These are phyloP conservation scores for Bemisia tabaci DNA, from an alignment of 1,140 invertebrate species.

Conservation along the genomic window DNA sequence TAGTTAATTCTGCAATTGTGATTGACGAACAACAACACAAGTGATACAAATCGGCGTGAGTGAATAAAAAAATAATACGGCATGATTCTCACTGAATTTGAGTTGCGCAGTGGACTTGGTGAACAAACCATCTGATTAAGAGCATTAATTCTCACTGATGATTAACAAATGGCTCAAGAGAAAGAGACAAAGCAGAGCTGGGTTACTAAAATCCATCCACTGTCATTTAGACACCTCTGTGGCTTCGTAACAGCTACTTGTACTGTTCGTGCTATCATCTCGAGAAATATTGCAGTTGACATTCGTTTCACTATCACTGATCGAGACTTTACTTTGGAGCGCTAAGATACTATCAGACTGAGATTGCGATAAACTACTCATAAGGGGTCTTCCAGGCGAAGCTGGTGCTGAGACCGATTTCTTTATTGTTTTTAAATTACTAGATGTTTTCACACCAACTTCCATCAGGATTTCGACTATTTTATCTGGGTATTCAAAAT, in stretches of 20 bases:
- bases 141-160: too few species aligned
- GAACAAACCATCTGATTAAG: too few species aligned
- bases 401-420: background rate
- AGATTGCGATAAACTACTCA: background rate
- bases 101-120: too few species aligned
- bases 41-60: too few species aligned
- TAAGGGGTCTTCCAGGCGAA: background rate
- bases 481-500: slow-evolving; percentile 49
- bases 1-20: too few species aligned
- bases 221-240: background rate
- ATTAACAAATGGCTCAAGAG: too few species aligned
- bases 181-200: too few species aligned
- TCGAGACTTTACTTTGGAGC: background rate
- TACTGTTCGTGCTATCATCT: background rate
- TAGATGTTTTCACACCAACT: slow-evolving; percentile 24
- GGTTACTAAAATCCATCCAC: background rate
- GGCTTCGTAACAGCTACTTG: background rate
- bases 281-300: background rate
- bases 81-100: too few species aligned
- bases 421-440: background rate
- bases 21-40: too few species aligned
- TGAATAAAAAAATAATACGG: too few species aligned
- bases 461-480: slow-evolving; percentile 37
- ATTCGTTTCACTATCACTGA: background rate
- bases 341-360: background rate